Conservation (phyloP, 92 coral and sea anemone genomes). For the Phenganax marumi region DNA sequence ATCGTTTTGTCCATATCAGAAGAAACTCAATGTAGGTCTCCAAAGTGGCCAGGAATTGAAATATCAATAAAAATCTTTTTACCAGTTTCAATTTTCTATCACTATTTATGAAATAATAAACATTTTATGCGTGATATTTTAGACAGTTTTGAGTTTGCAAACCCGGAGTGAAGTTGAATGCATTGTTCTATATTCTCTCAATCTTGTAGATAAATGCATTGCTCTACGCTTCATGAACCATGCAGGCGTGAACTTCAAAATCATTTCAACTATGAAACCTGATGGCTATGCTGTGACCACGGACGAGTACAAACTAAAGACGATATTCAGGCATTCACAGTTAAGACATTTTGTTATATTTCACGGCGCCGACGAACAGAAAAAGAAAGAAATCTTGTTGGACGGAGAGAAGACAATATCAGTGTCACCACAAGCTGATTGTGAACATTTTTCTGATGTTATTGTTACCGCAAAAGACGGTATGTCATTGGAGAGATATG, state of each 20-base stretch:
- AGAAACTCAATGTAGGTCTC: neutral
- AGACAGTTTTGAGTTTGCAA: too few relatives aligned
- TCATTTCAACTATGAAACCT: conserved; percentile 65
- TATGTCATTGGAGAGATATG: neutral
- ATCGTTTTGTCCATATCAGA: neutral
- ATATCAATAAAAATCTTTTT: too few relatives aligned
- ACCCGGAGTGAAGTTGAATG: neutral
- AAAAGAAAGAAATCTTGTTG: conserved; percentile 54
- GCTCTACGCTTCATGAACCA: conserved; percentile 77
- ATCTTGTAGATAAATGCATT: conserved; percentile 66
- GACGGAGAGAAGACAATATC: conserved; percentile 92
- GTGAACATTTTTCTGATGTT: conserved; percentile 73
- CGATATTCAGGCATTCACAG: conserved; percentile 79
- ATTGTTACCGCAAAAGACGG: conserved; percentile 70
- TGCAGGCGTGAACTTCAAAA: conserved; percentile 52
- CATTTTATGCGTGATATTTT: too few relatives aligned
- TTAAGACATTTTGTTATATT: conserved; percentile 78
- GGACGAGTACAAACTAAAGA: conserved; percentile 64
- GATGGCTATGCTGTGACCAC: conserved; percentile 68
- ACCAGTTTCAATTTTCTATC: too few relatives aligned
- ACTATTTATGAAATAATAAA: too few relatives aligned
- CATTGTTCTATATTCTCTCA: neutral
- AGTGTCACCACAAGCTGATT: conserved; percentile 75
- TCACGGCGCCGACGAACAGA: conserved; percentile 62
- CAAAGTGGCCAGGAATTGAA: too few relatives aligned